A percentile compares a stretch with the other conserved stretches of the same genome.
Evolutionary conservation across 2,797 vertebrate species (phyloP).

Genomic region (Pelodytes ibericus): DNA sequence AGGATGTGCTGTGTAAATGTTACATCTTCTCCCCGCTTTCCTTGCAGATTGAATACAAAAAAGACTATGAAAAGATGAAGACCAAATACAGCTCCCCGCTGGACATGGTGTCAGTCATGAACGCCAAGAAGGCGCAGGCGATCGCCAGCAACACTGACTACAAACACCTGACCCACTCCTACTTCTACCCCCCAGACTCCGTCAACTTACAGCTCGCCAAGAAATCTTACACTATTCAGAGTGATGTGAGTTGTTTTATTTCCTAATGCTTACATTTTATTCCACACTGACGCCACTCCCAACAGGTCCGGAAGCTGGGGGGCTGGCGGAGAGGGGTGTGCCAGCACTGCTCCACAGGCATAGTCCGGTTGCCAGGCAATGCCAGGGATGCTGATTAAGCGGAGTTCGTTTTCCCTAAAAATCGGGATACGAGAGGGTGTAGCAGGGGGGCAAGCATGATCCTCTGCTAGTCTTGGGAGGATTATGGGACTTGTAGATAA

Average conservation of each 20-base stretch:
- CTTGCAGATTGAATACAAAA: conserved; percentile 86
- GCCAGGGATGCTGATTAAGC: too few species aligned
- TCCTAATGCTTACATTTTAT: background rate
- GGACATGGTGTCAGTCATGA: conserved; percentile 86
- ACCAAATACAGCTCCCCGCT: conserved; percentile 84
- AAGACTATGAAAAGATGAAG: conserved; percentile 88
- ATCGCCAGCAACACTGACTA: conserved; percentile 84
- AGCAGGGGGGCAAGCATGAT: too few species aligned
- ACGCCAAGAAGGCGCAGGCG: conserved; percentile 87
- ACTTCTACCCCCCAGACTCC: conserved; percentile 80
- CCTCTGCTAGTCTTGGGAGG: too few species aligned
- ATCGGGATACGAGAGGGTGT: too few species aligned
- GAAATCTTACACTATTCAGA: conserved; percentile 84
- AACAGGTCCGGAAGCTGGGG: too few species aligned
- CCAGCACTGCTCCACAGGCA: too few species aligned
- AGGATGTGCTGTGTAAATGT: background rate
- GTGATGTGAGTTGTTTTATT: conserved; percentile 75
- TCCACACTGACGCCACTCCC: too few species aligned
- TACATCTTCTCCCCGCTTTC: background rate
- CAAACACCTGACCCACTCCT: conserved; percentile 72
- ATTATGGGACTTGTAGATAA: too few species aligned
- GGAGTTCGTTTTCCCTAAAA: too few species aligned
- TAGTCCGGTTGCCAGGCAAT: too few species aligned
- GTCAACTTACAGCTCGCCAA: conserved; percentile 82
- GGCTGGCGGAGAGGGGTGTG: too few species aligned